Conservation (phyloP, 2,888 invertebrate species). For the Watsonalla binaria region DNA sequence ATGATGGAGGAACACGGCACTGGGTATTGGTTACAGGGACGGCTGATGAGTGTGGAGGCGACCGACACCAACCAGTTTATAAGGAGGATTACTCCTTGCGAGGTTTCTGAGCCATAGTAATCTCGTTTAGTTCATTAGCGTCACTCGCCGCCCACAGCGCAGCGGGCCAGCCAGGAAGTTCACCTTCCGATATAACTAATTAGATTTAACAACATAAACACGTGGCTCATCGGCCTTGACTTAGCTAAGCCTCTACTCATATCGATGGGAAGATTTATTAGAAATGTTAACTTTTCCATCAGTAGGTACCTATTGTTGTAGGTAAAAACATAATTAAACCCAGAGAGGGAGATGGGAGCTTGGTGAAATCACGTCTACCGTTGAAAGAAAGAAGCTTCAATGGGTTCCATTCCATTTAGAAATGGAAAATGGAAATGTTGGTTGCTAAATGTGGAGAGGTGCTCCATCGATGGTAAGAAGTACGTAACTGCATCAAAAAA, state of each 20-base stretch:
- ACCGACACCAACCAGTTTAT: slow-evolving; percentile 27
- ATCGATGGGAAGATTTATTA: no score
- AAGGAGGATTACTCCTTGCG: slow-evolving; percentile 54
- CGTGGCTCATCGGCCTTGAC: neutral
- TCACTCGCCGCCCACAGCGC: slow-evolving; percentile 1
- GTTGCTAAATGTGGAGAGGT: no score
- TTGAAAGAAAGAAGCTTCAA: no score
- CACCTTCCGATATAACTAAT: neutral
- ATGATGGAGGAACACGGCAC: slow-evolving; percentile 67
- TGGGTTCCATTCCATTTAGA: no score
- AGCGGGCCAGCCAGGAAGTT: neutral
- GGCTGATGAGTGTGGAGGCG: slow-evolving; percentile 8
- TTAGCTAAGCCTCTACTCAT: neutral
- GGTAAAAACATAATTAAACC: no score
- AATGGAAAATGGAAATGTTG: no score
- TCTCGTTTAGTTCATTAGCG: slow-evolving; percentile 52
- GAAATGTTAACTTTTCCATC: no score
- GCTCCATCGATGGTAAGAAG: no score
- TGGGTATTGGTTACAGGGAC: neutral
- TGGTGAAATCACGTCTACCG: no score
- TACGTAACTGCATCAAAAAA: no score
- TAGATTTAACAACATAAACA: neutral
- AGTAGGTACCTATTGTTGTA: no score
- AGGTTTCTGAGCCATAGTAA: slow-evolving; percentile 56
- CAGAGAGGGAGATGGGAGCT: no score